Conservation (phyloP, 2,113 vertebrate species). For the Vanacampus margaritifer region DNA sequence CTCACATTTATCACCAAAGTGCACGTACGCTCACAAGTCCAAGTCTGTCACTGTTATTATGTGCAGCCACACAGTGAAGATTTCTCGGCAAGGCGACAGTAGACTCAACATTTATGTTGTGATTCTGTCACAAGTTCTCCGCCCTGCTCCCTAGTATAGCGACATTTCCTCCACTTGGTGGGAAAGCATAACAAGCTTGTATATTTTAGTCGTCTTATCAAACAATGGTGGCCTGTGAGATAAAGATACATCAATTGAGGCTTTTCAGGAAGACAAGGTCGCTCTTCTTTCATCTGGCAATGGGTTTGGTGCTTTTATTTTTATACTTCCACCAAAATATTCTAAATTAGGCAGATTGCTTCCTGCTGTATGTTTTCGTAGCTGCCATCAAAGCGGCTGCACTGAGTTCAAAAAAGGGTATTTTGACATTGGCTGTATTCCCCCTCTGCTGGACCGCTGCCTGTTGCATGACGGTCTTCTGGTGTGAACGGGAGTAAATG, state of each 20-base stretch:
- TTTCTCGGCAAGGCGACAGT: slow-evolving; percentile 42
- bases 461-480: slow-evolving; percentile 34
- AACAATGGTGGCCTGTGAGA: slow-evolving; percentile 41
- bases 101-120: slow-evolving; percentile 59
- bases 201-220: slow-evolving; percentile 58
- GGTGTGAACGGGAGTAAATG: slow-evolving; percentile 15
- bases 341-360: slow-evolving; percentile 8
- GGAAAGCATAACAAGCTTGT: slow-evolving; percentile 60
- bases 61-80: slow-evolving; percentile 47
- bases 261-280: slow-evolving; percentile 33
- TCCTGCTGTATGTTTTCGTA: slow-evolving; percentile 15
- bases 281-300: slow-evolving; percentile 13
- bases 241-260: slow-evolving; percentile 53
- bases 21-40: slow-evolving; percentile 12
- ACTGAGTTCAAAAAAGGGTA: slow-evolving; percentile 37
- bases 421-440: slow-evolving; percentile 35
- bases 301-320: slow-evolving; percentile 16
- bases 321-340: slow-evolving; percentile 21
- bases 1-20: slow-evolving; percentile 8
- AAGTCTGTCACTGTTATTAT: slow-evolving; percentile 63
- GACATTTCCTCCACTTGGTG: slow-evolving; percentile 61
- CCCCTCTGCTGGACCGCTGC: slow-evolving; percentile 14
- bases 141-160: slow-evolving; percentile 19
- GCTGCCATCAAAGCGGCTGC: slow-evolving; percentile 14
- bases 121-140: slow-evolving; percentile 22